phyloP scores from a whole-genome alignment of 2,888 invertebrate species.

The Bruchidius siliquastri region DNA sequence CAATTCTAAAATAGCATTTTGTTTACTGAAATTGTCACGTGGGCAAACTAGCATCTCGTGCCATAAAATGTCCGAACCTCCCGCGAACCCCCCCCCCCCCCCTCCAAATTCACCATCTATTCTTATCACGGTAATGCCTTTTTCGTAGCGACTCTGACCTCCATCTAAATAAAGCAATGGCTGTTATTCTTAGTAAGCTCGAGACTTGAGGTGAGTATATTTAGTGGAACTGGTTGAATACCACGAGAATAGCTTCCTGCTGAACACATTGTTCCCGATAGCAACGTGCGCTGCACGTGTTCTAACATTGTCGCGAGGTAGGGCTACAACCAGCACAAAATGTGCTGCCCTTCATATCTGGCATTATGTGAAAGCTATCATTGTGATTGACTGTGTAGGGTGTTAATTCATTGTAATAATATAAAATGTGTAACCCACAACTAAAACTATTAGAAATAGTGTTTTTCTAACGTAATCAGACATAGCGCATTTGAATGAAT shows the following conservation, averaged over 20 bases:
- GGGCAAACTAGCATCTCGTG: not conserved
- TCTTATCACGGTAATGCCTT: not conserved
- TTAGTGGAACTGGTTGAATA: not conserved
- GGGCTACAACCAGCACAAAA: not conserved
- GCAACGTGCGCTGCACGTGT: not conserved
- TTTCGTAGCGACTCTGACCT: not conserved
- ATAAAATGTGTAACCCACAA: too few relatives aligned
- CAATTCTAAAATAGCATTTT: not conserved
- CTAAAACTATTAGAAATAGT: too few relatives aligned
- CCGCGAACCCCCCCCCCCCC: not conserved
- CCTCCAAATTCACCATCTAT: not conserved
- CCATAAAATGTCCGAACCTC: not conserved
- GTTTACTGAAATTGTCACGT: not conserved
- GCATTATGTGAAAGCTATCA: too few relatives aligned
- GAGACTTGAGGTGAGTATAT: not conserved
- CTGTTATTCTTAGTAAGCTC: not conserved
- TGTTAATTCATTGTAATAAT: too few relatives aligned
- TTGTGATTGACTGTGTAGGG: too few relatives aligned
- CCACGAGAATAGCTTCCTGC: not conserved
- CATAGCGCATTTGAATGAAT: too few relatives aligned
- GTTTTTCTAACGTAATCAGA: too few relatives aligned
- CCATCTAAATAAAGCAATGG: not conserved
- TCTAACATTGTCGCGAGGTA: not conserved
- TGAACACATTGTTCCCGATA: not conserved
- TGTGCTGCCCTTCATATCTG: too few relatives aligned